Evolutionary conservation across 2,888 invertebrate species (phyloP), one percentile per base, ranked within the genome.

Genomic region (Rhagophthalmus giganteus): DNA sequence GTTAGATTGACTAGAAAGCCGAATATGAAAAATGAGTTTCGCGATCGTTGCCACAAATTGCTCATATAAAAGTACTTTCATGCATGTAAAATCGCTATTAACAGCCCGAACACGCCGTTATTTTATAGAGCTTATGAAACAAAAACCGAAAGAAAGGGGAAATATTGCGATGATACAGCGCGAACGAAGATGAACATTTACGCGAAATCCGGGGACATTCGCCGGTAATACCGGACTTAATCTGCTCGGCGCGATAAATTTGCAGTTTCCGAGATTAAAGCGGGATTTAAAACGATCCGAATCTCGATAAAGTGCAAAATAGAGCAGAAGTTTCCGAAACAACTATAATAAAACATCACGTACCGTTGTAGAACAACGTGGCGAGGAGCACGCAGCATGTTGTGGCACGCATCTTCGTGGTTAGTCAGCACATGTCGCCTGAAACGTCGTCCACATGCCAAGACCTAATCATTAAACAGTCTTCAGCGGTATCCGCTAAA

Each of bases 341-440:
- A 37, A 42, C 39, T 54, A 49, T 57, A 44, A 33, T 44, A 55
- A 57, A 57, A 57, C 49, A 50, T 58, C 53, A 67, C 66, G 59
- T 65, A 68, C 68, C 68, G 46, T 64, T 67, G 47, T 67, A 60
- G 59, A 68, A 64, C 54, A 66, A 59, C 44, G 66, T 66, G 52
- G 65, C 63, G 46, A 70, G 62, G 41, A 68, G 59, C 34, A 67
- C 54, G 53, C 63, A 63, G 59, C 64, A 64, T 60, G 67, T 64
- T 58, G 64, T 58, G 51, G 63, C 59, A 60, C 66, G 64, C 69
- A 70, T 70, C 59, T 62, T 61, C 63, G 46, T 52, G 40, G 46
- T 34, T 49, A 54, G 49, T 56, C 54, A 60, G 54, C 61, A 60
- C 60, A 56, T 55, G 47, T 59, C 54, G 51, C 50, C 49, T 27